Evolutionary conservation across 1,140 invertebrate genomes (phyloP).

Genomic region (Euglossa dilemma): DNA sequence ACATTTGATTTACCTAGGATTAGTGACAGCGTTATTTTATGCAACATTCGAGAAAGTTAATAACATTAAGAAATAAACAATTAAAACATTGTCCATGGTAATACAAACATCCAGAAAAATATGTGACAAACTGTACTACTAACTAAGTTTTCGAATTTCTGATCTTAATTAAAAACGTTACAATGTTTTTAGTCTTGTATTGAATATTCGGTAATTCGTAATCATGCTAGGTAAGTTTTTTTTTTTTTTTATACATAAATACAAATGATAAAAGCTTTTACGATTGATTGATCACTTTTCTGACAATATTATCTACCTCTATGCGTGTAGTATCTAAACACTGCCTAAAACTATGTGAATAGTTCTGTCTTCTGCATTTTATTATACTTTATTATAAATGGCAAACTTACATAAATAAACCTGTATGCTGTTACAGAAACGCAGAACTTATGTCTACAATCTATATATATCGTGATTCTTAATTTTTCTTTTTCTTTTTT

Average conservation of each 20-base stretch:
- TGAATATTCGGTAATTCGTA: not conserved
- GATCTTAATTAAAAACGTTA: not conserved
- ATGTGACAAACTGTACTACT: not conserved
- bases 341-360: slow-evolving; percentile 53
- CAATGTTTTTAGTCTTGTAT: not conserved
- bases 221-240: not conserved
- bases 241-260: not conserved
- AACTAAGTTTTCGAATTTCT: not conserved
- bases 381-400: slow-evolving; percentile 81
- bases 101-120: not conserved
- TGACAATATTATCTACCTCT: slow-evolving; percentile 20
- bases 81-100: not conserved
- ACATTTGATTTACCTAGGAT: not conserved
- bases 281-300: not conserved
- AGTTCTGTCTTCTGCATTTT: slow-evolving; percentile 64
- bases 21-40: not conserved
- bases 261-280: slow-evolving; percentile 19
- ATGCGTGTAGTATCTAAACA: slow-evolving; percentile 40
- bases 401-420: slow-evolving; percentile 80
- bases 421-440: slow-evolving; percentile 79
- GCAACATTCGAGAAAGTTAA: slow-evolving; percentile 5
- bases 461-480: slow-evolving; percentile 66
- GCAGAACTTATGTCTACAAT: slow-evolving; percentile 79
- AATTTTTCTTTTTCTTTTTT: slow-evolving; percentile 31
- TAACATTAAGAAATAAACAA: not conserved